Base-by-base conservation (phyloP, 2,797 vertebrate genomes). In the Pteropus rufus region DNA sequence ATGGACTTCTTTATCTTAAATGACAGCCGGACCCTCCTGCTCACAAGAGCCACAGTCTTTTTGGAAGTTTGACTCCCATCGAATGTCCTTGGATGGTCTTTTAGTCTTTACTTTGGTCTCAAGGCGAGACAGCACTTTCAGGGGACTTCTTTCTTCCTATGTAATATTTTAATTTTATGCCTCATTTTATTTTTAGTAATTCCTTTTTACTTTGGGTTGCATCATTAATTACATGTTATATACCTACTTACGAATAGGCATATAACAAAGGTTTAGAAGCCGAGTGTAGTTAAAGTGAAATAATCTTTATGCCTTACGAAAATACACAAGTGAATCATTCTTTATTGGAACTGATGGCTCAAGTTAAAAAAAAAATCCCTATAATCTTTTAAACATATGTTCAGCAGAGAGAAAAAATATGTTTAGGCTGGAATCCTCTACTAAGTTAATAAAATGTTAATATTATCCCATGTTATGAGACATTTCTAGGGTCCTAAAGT, bases 301-400 rank as follows among this genome's bases (percentile, higher is more conserved):
- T 96, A 95, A 95, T 86, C 62, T 96, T 95, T 89, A 92, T 65
- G 92, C 92, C 89, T 93, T 93, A 87, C 91, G 96, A 96, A 98
- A 98, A 98, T 92, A 97, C 94, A 97, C 96, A 97, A 98, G 90
- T 97, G 97, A 98, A 91, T 98, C 98, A 98, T 97, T 97, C 90
- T 98, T 97, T 95, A 97, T 97, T 98, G 93, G 93, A 95, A 88
- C 85, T 96, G 96, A 98, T 98, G 97, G 98, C 90, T 91, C 46
- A 85, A 95, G 91, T 85, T 31, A 49, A 49, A 49, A 49, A 49
- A 41, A 49, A 49, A 16, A 49, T 49, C 15, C 89, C 96, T 92
- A 82, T 98, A 97, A 98, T 98, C 97, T 94, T 98, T 98, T 98
- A 98, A 98, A 94, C 98, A 98, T 97, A 67, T 97, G 98, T 98